These are phyloP conservation scores for Platalea minor DNA, from an alignment of 2,797 vertebrate genomes.

Conservation along the genomic window DNA sequence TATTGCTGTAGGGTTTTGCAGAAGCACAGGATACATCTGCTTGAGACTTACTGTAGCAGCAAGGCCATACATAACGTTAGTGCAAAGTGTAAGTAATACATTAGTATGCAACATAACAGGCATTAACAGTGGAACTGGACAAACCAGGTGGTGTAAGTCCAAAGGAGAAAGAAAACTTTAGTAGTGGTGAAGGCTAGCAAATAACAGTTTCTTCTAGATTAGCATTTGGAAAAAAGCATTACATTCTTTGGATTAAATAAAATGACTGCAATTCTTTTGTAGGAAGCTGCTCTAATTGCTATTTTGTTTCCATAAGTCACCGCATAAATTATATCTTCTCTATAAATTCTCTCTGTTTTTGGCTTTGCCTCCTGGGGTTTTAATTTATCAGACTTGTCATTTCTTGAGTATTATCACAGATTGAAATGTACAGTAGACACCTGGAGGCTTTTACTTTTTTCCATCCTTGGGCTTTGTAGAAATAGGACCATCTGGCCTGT, in stretches of 20 bases:
- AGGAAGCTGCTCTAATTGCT: constrained; percentile 20
- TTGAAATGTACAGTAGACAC: constrained; percentile 53
- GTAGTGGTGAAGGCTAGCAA: background rate
- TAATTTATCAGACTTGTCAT: constrained; percentile 54
- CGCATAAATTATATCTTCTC: constrained; percentile 26
- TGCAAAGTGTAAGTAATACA: background rate
- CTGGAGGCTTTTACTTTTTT: constrained; percentile 61
- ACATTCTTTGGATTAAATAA: background rate
- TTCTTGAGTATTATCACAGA: constrained; percentile 56
- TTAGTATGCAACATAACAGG: background rate
- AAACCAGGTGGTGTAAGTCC: background rate
- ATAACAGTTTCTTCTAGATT: background rate
- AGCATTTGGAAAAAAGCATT: background rate
- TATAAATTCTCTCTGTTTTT: constrained; percentile 24
- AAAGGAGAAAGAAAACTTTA: background rate
- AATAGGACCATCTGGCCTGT: constrained; percentile 56
- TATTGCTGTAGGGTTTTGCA: background rate
- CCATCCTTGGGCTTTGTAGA: constrained; percentile 26
- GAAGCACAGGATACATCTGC: background rate
- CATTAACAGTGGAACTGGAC: background rate
- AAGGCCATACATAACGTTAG: background rate
- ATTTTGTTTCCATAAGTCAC: background rate
- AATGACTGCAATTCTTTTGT: background rate
- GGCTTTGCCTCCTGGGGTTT: constrained; percentile 17
- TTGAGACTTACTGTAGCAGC: background rate